A percentile compares a stretch with the other conserved stretches of the same genome.
Conservation (phyloP, 1,140 invertebrate genomes). For the Rhynchophorus ferrugineus region DNA sequence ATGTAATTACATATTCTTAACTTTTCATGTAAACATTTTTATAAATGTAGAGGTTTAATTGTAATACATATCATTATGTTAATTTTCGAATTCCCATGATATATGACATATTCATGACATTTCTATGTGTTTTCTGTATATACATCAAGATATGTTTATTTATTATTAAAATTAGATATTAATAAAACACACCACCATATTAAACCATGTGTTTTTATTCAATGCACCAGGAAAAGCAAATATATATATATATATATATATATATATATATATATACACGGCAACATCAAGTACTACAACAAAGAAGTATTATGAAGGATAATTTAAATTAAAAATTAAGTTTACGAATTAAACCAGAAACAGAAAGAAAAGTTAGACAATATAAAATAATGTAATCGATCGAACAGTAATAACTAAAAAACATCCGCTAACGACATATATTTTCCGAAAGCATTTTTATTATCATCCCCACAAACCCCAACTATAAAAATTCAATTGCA, state of each 20-base stretch:
- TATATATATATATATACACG: too few relatives aligned
- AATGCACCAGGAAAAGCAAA: background rate
- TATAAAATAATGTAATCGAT: too few relatives aligned
- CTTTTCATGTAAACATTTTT: slow-evolving; percentile 29
- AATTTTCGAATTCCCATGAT: slow-evolving; percentile 25
- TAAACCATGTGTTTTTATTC: background rate
- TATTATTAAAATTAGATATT: slow-evolving; percentile 28
- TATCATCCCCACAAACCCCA: too few relatives aligned
- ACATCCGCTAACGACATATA: too few relatives aligned
- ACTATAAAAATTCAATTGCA: too few relatives aligned
- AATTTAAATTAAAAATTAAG: too few relatives aligned
- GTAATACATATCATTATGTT: slow-evolving; percentile 29
- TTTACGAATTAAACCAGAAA: too few relatives aligned
- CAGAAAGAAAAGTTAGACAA: too few relatives aligned
- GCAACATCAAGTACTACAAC: too few relatives aligned
- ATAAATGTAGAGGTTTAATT: slow-evolving; percentile 29
- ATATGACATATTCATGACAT: slow-evolving; percentile 14
- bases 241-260: background rate
- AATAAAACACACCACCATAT: slow-evolving; percentile 1
- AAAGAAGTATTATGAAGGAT: too few relatives aligned
- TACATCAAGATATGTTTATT: slow-evolving; percentile 29
- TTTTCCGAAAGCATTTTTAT: too few relatives aligned
- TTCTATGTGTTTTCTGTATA: slow-evolving; percentile 28
- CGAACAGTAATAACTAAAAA: too few relatives aligned
- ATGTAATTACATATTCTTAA: slow-evolving; percentile 1